Evolutionary conservation across 2,797 vertebrate genomes (phyloP).

Genomic region (Spondyliosoma cantharus): DNA sequence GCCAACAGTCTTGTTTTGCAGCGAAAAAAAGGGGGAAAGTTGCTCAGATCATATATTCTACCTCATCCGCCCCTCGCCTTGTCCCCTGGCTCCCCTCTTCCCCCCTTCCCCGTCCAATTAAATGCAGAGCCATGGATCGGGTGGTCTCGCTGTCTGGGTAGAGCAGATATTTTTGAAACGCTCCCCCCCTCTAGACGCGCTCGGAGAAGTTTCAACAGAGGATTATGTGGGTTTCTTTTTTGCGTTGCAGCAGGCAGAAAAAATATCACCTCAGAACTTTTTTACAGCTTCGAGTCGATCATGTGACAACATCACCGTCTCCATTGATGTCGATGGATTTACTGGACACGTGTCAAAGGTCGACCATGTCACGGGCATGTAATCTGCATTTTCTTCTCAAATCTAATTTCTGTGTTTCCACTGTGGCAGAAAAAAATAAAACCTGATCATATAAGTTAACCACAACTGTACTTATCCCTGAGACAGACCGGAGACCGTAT

Average conservation of each 20-base stretch:
- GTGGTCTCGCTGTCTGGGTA: constrained; percentile 59
- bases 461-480: constrained; percentile 1
- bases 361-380: constrained; percentile 37
- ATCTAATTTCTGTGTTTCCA: constrained; percentile 28
- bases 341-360: constrained; percentile 17
- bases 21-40: constrained; percentile 45
- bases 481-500: constrained; percentile 32
- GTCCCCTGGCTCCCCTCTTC: constrained; percentile 69
- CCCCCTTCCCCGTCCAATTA: constrained; percentile 73
- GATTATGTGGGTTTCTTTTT: constrained; percentile 56
- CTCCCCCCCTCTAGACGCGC: constrained; percentile 40
- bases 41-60: constrained; percentile 74
- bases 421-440: constrained; percentile 24
- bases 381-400: constrained; percentile 21
- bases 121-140: constrained; percentile 54
- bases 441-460: constrained; percentile 29
- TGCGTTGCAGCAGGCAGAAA: constrained; percentile 63
- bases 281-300: constrained; percentile 19
- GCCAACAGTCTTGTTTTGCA: constrained; percentile 66
- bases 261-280: constrained; percentile 48
- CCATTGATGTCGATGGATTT: constrained; percentile 30
- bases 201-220: constrained; percentile 59
- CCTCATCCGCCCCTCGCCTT: constrained; percentile 60
- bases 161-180: constrained; percentile 68
- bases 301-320: background rate